Conservation (phyloP, 2,888 invertebrate species). For the Invenusta paracnida region DNA sequence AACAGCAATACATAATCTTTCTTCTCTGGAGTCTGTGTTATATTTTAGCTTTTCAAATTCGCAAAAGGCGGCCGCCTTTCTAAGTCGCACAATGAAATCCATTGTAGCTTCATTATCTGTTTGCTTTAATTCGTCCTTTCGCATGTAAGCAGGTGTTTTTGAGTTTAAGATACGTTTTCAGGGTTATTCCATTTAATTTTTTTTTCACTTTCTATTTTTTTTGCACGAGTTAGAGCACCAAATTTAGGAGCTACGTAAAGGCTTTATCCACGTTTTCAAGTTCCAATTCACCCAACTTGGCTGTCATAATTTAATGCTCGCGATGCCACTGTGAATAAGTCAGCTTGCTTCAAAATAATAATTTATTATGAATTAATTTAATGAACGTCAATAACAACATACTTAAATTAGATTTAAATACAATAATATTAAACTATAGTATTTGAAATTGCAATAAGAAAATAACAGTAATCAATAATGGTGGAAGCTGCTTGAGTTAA, state of each 20-base stretch:
- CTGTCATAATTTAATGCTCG: slow-evolving; percentile 19
- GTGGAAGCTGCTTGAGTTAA: background rate
- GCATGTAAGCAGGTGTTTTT: background rate
- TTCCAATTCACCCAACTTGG: slow-evolving; percentile 25
- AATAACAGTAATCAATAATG: background rate
- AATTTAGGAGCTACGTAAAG: background rate
- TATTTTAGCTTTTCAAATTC: background rate
- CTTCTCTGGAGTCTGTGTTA: background rate
- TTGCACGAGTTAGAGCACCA: no score
- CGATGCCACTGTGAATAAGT: slow-evolving; percentile 23
- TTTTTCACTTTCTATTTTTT: no score
- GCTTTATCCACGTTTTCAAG: background rate
- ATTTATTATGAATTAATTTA: slow-evolving; percentile 4
- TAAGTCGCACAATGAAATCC: background rate
- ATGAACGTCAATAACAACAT: slow-evolving; percentile 11
- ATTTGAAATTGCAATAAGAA: background rate
- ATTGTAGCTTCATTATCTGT: slow-evolving; percentile 14
- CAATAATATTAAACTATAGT: background rate
- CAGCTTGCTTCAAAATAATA: background rate
- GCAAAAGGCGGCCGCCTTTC: background rate
- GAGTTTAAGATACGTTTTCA: background rate
- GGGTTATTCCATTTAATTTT: background rate
- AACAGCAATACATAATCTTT: background rate
- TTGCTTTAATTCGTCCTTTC: slow-evolving; percentile 25
- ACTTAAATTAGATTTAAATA: slow-evolving; percentile 9